Evolutionary conservation across 2,888 invertebrate species (phyloP).

Genomic region (Caradrina clavipalpis): DNA sequence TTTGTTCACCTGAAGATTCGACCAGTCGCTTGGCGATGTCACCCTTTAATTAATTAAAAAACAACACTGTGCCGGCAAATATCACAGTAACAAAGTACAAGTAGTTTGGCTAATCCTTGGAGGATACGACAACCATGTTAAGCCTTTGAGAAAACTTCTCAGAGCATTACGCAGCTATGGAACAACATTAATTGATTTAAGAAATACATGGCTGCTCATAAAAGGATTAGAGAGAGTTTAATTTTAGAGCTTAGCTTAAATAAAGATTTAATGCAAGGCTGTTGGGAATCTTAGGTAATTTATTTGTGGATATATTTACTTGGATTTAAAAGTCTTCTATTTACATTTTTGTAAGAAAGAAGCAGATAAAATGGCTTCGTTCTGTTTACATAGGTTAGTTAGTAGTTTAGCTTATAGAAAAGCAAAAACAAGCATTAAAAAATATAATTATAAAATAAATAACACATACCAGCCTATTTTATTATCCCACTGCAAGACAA

Average conservation of each 20-base stretch:
- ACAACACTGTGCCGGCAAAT: slow-evolving; percentile 58
- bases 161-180: slow-evolving; percentile 63
- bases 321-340: neutral
- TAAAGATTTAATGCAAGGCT: slow-evolving; percentile 42
- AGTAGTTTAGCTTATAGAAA: neutral
- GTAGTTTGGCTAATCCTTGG: slow-evolving; percentile 69
- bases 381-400: neutral
- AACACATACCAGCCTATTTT: too few species aligned
- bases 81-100: slow-evolving; percentile 70
- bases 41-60: slow-evolving; percentile 51
- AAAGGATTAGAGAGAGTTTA: slow-evolving; percentile 64
- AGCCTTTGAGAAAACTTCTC: slow-evolving; percentile 72
- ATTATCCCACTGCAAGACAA: too few species aligned
- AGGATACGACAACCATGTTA: slow-evolving; percentile 70
- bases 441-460: too few species aligned
- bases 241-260: slow-evolving; percentile 47
- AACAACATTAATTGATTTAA: slow-evolving; percentile 74
- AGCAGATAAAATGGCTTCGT: neutral
- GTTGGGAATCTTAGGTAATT: slow-evolving; percentile 37
- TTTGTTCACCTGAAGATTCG: too few species aligned
- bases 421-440: neutral
- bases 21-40: too few species aligned
- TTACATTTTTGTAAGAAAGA: too few species aligned
- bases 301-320: slow-evolving; percentile 16
- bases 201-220: slow-evolving; percentile 70